Evolutionary conservation across 2,113 vertebrate genomes (phyloP), one percentile per base, ranked within the genome.

Genomic region (Hiodon tergisus): DNA sequence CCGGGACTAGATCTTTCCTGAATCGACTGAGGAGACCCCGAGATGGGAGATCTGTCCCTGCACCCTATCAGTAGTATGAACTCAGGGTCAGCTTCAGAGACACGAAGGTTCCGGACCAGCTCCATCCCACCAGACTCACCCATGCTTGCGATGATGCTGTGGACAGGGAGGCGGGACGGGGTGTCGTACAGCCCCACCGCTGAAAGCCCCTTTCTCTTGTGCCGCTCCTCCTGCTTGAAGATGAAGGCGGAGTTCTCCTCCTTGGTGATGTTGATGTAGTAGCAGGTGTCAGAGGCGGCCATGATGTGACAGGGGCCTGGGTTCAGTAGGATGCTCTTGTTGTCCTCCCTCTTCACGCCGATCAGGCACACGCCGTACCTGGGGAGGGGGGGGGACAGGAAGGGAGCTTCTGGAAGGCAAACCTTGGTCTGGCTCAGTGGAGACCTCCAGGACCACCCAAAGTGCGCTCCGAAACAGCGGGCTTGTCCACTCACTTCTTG

Each of bases 241-340:
- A 95, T 96, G 86, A 98, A 97, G 77, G 96, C 94, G 3, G 96
- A 98, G 89, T 97, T 97, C 85, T 98, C 96, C 89, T 98, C 96
- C 90, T 98, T 98, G 81, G 95, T 97, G 86, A 98, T 95, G 84
- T 97, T 97, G 86, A 98, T 96, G 83, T 98, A 98, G 88, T 97
- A 98, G 77, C 96, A 98, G 77, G 87, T 93, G 81, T 98, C 95
- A 71, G 91, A 88, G 78, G 93, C 83, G 58, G 91, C 94, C 95
- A 98, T 95, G 81, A 95, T 95, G 84, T 95, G 94, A 1, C 90
- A 93, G 50, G 95, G 96, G 65, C 96, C 96, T 75, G 95, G 96
- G 87, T 98, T 98, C 85, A 98, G 90, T 85, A 97, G 91, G 86
- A 98, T 98, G 88, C 93, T 96, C 91, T 96, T 98, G 84, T 95